A percentile compares a stretch with the other conserved stretches of the same genome.
These are phyloP conservation scores for Bryconaethiops microstoma DNA, from an alignment of 2,797 vertebrate genomes.

Conservation along the genomic window DNA sequence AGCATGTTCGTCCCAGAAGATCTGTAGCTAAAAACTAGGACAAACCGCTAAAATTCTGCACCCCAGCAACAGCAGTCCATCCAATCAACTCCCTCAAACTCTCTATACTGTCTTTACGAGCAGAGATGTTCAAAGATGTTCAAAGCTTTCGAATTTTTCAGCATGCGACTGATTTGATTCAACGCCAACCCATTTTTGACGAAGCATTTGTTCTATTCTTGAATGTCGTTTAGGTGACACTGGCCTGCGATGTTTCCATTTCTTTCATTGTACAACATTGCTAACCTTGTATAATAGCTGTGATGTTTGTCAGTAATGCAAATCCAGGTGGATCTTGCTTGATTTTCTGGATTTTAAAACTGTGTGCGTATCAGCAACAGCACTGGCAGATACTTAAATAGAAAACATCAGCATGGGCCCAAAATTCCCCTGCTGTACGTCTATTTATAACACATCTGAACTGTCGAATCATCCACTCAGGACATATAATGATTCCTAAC, in stretches of 20 bases:
- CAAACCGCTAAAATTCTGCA: neutral
- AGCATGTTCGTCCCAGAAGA: slow-evolving; percentile 1
- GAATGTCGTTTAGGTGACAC: neutral
- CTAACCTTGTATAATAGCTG: too few species aligned
- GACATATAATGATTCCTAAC: neutral
- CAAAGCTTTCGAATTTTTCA: neutral
- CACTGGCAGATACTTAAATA: too few species aligned
- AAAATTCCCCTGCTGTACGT: neutral
- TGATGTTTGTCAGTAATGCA: too few species aligned
- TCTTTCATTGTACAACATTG: too few species aligned
- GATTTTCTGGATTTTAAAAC: neutral
- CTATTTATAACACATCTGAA: neutral
- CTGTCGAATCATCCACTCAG: neutral
- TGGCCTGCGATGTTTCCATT: neutral
- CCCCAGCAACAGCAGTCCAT: neutral
- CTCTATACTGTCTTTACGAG: neutral
- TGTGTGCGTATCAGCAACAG: too few species aligned
- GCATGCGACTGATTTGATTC: neutral
- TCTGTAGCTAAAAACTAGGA: slow-evolving; percentile 20
- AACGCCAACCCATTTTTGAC: neutral
- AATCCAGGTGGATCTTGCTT: neutral
- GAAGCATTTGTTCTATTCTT: neutral
- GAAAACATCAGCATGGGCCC: too few species aligned
- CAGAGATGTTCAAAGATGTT: neutral
- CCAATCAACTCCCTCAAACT: neutral